Conservation (phyloP, 2,797 vertebrate species). For the Lutjanus campechanus region DNA sequence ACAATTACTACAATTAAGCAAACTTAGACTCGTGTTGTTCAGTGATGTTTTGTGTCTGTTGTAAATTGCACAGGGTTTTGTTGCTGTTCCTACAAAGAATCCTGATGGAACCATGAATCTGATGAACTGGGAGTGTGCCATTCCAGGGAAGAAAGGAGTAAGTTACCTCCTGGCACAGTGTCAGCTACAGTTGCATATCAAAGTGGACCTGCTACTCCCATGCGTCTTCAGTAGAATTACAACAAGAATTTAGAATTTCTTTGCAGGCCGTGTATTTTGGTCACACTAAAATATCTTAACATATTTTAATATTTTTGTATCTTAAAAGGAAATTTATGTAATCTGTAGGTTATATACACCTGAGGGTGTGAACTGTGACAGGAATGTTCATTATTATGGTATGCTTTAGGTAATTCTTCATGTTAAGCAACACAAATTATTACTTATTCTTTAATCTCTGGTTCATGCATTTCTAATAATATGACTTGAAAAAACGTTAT, state of each 20-base stretch:
- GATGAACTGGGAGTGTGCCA: slow-evolving; percentile 89
- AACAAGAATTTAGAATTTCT: background rate
- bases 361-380: no score
- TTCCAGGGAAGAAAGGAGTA: slow-evolving; percentile 87
- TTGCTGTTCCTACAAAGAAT: slow-evolving; percentile 87
- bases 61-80: slow-evolving; percentile 80
- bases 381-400: background rate
- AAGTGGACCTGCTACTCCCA: background rate
- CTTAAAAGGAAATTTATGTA: no score
- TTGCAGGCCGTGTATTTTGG: background rate
- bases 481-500: background rate
- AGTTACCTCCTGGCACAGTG: slow-evolving; percentile 30
- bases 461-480: background rate
- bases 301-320: no score
- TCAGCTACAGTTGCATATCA: background rate
- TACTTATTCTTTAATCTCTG: background rate
- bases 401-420: background rate
- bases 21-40: background rate
- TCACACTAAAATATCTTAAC: background rate
- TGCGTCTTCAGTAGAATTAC: background rate
- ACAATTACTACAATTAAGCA: no score
- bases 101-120: slow-evolving; percentile 87
- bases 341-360: no score
- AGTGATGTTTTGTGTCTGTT: slow-evolving; percentile 27
- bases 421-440: background rate